These are phyloP conservation scores for Stigmatopora argus DNA, from an alignment of 2,113 vertebrate genomes.

Conservation along the genomic window DNA sequence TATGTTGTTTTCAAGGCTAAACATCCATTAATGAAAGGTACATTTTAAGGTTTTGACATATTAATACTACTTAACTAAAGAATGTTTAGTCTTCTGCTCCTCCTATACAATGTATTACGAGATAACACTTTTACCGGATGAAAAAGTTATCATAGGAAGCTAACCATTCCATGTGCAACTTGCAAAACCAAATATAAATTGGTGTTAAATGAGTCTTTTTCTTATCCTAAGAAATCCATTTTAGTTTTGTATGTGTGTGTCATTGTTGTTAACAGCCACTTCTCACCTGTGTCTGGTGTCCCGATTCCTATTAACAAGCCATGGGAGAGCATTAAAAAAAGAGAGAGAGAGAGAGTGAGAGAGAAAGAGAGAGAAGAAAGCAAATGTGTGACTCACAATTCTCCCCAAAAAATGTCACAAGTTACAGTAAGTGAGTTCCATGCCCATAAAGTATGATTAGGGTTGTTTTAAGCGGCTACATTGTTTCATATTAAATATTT, in stretches of 20 bases:
- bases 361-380: slow-evolving; percentile 42
- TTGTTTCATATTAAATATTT: slow-evolving; percentile 61
- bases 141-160: not conserved
- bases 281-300: slow-evolving; percentile 97
- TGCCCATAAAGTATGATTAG: slow-evolving; percentile 34
- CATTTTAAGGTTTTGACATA: not conserved
- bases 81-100: too few species aligned
- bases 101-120: too few species aligned
- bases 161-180: not conserved
- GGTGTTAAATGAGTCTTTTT: slow-evolving; percentile 5
- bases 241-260: slow-evolving; percentile 5
- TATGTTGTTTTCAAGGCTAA: not conserved
- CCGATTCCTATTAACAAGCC: slow-evolving; percentile 80
- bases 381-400: slow-evolving; percentile 38
- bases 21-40: not conserved
- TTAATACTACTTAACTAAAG: not conserved
- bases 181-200: slow-evolving; percentile 6
- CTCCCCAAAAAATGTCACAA: slow-evolving; percentile 27
- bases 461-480: slow-evolving; percentile 44
- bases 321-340: slow-evolving; percentile 39
- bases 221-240: slow-evolving; percentile 8
- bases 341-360: slow-evolving; percentile 39
- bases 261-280: slow-evolving; percentile 31
- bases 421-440: slow-evolving; percentile 30
- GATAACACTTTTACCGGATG: not conserved